A percentile compares a stretch with the other conserved stretches of the same genome.
Conservation (phyloP, 2,113 vertebrate genomes). For the Euleptes europaea region DNA sequence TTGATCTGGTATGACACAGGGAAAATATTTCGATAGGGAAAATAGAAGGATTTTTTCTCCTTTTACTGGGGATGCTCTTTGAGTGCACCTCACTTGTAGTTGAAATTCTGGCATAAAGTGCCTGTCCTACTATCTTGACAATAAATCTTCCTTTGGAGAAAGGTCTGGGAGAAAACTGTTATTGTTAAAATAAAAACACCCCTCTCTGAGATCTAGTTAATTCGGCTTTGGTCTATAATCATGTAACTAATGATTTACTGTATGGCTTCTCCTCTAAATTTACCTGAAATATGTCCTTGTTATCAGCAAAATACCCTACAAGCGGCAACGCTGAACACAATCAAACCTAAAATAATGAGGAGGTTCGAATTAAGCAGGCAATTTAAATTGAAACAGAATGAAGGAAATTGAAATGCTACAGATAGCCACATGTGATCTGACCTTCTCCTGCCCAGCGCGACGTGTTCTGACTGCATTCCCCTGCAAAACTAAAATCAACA, state of each 20-base stretch:
- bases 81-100: constrained; percentile 23
- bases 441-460: neutral
- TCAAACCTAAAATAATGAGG: constrained; percentile 36
- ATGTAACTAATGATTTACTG: constrained; percentile 31
- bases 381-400: constrained; percentile 43
- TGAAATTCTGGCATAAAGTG: constrained; percentile 48
- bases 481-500: constrained; percentile 25
- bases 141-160: constrained; percentile 41
- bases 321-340: constrained; percentile 22
- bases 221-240: constrained; percentile 23
- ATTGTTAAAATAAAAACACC: neutral
- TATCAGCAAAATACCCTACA: constrained; percentile 18
- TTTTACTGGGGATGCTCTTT: constrained; percentile 40
- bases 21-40: neutral
- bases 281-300: constrained; percentile 29
- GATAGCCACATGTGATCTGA: neutral
- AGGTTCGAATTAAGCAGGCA: constrained; percentile 29
- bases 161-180: constrained; percentile 17
- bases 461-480: constrained; percentile 24
- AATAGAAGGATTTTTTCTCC: constrained; percentile 9
- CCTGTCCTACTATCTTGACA: constrained; percentile 17
- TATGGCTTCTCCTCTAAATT: constrained; percentile 46
- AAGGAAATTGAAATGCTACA: constrained; percentile 31
- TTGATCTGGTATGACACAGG: constrained; percentile 2
- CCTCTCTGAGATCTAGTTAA: constrained; percentile 46